Evolutionary conservation across 2,797 vertebrate species (phyloP).

Genomic region (Halcyon badia): DNA sequence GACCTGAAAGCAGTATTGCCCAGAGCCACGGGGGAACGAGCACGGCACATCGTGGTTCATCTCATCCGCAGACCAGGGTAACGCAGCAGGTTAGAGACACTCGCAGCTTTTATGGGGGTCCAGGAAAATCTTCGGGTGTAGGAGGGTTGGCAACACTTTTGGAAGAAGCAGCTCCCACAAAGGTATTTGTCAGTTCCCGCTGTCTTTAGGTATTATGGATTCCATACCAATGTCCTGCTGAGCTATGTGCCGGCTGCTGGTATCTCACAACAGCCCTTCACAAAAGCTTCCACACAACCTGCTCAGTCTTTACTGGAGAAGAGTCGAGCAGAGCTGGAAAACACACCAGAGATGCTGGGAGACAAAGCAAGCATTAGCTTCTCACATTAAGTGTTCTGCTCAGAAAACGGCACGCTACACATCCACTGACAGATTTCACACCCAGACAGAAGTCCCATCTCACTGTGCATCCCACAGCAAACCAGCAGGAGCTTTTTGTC

Average conservation of each 20-base stretch:
- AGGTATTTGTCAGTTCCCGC: background rate
- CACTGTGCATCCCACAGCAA: background rate
- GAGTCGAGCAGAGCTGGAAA: background rate
- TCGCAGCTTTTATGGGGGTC: background rate
- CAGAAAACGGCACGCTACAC: accelerated
- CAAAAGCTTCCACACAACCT: background rate
- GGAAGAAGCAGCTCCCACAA: background rate
- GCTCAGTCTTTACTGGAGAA: background rate
- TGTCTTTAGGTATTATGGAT: background rate
- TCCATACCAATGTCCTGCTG: background rate
- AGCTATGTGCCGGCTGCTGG: background rate
- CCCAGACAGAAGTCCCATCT: background rate
- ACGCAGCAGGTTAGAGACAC: background rate
- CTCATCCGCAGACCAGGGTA: background rate
- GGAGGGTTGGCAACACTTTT: background rate
- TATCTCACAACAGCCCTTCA: background rate
- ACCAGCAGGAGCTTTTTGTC: accelerated
- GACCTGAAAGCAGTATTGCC: background rate
- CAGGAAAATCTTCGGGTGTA: background rate
- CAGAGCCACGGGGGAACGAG: background rate
- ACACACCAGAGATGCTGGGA: background rate
- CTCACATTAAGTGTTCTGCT: background rate
- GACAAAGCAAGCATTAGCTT: background rate
- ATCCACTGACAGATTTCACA: background rate
- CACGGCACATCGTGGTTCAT: background rate